These are phyloP conservation scores for Lamproptera curius DNA, from an alignment of 2,888 invertebrate species.

Conservation along the genomic window DNA sequence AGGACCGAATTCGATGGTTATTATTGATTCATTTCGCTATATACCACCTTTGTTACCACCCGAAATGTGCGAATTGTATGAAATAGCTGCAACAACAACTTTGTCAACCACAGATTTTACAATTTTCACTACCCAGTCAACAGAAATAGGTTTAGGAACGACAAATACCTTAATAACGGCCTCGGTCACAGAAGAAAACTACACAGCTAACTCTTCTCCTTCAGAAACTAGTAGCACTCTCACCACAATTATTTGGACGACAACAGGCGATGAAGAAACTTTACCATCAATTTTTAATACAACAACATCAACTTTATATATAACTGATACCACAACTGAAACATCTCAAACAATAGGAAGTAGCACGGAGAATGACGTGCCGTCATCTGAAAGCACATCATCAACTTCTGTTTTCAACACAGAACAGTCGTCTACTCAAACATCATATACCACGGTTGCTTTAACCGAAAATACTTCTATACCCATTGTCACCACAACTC, in stretches of 20 bases:
- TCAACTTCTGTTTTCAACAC: slow-evolving; percentile 3
- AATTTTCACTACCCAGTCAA: not conserved
- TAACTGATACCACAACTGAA: slow-evolving; percentile 7
- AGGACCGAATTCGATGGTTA: slow-evolving; percentile 18
- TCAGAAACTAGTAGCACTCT: slow-evolving; percentile 6
- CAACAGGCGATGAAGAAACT: slow-evolving; percentile 2
- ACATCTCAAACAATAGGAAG: slow-evolving; percentile 4
- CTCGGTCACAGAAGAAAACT: not conserved
- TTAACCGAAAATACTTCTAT: not conserved
- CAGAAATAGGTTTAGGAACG: not conserved
- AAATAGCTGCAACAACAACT: slow-evolving; percentile 3
- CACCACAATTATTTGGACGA: not conserved
- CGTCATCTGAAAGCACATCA: not conserved
- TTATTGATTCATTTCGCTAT: slow-evolving; percentile 30
- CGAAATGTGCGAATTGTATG: slow-evolving; percentile 17
- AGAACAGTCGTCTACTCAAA: not conserved
- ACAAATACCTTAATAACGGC: slow-evolving; percentile 1
- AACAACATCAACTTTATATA: slow-evolving; percentile 4
- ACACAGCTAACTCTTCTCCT: not conserved
- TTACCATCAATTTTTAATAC: not conserved
- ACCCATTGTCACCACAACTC: not conserved
- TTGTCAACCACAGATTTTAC: not conserved
- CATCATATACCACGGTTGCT: not conserved
- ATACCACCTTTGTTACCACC: slow-evolving; percentile 22
- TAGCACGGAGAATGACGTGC: not conserved